A percentile compares a stretch with the other conserved stretches of the same genome.
Conservation (phyloP, 2,113 vertebrate genomes). For the Clarias gariepinus region DNA sequence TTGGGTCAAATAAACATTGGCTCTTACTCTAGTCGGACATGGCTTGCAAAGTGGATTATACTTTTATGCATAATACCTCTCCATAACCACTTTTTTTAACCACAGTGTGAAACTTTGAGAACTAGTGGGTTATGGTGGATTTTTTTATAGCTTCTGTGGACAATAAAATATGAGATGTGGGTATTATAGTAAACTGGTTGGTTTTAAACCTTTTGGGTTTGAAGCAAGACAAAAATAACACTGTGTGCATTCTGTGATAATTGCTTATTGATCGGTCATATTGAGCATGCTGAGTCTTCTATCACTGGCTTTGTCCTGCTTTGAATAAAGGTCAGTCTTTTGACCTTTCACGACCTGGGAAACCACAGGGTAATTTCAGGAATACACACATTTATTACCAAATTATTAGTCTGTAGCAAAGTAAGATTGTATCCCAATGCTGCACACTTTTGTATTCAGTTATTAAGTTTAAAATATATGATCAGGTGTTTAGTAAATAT, state of each 20-base stretch:
- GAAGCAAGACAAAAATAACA: not conserved
- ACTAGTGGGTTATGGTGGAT: not conserved
- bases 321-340: constrained; percentile 39
- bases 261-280: constrained; percentile 48
- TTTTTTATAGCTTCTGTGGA: constrained; percentile 6
- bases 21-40: constrained; percentile 22
- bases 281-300: constrained; percentile 22
- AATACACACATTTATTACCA: constrained; percentile 15
- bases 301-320: constrained; percentile 19
- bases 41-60: constrained; percentile 30
- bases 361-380: constrained; percentile 24
- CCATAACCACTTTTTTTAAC: constrained; percentile 31
- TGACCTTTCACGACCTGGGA: constrained; percentile 34
- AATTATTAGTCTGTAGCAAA: constrained; percentile 3
- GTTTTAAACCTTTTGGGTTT: not conserved
- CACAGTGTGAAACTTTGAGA: constrained; percentile 1
- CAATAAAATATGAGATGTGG: not conserved
- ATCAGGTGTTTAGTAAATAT: not conserved
- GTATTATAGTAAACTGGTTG: constrained; percentile 6
- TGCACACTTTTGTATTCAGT: not conserved
- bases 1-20: constrained; percentile 40
- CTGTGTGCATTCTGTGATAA: constrained; percentile 40
- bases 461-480: not conserved
- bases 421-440: not conserved
- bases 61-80: constrained; percentile 25